These are phyloP conservation scores for Dromaius novaehollandiae DNA, from an alignment of 2,113 vertebrate species.

Conservation along the genomic window DNA sequence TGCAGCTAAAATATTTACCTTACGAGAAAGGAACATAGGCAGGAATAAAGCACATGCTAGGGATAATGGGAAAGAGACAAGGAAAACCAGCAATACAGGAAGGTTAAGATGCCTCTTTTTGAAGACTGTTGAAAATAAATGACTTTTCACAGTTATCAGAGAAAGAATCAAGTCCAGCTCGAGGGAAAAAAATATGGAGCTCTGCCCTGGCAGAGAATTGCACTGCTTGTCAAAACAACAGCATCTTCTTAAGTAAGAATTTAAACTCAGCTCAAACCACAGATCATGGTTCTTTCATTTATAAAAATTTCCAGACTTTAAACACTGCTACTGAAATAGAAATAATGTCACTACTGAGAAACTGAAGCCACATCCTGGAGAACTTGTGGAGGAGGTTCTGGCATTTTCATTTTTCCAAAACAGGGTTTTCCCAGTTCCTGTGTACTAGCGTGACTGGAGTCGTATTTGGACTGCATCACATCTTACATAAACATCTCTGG, in stretches of 20 bases:
- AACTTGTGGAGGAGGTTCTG: background rate
- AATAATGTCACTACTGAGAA: background rate
- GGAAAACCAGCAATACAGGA: background rate
- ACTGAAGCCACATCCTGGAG: background rate
- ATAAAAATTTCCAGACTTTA: background rate
- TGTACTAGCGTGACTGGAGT: background rate
- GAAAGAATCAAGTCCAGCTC: background rate
- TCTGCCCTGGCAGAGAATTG: background rate
- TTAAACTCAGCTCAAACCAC: background rate
- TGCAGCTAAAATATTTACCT: background rate
- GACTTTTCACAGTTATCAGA: background rate
- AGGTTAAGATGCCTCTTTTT: background rate
- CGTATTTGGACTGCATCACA: background rate
- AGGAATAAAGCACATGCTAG: background rate
- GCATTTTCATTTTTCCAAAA: background rate
- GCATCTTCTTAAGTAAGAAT: background rate
- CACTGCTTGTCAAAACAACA: background rate
- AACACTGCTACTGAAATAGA: background rate
- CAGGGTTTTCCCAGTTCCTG: background rate
- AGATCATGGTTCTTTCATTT: background rate
- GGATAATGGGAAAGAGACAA: background rate
- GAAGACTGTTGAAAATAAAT: background rate
- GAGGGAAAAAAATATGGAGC: background rate
- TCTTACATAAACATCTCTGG: background rate
- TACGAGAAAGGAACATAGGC: background rate